These are phyloP conservation scores for Craniophora ligustri DNA, from an alignment of 2,888 invertebrate genomes.

Conservation along the genomic window DNA sequence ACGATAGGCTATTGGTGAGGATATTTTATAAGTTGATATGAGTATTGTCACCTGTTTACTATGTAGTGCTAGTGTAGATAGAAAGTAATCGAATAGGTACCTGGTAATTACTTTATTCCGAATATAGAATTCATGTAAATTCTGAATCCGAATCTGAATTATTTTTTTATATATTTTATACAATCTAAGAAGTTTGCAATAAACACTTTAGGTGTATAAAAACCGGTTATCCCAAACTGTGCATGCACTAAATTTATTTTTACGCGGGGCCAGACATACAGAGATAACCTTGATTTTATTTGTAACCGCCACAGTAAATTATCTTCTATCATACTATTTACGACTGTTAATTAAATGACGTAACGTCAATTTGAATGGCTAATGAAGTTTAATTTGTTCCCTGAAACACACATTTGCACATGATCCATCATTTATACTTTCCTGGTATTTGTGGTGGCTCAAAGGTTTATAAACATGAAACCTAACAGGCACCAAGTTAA, in stretches of 20 bases:
- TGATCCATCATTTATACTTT: not conserved
- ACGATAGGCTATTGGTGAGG: no score
- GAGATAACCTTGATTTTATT: constrained; percentile 66
- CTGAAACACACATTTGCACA: constrained; percentile 4
- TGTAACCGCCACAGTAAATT: constrained; percentile 43
- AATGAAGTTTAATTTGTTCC: constrained; percentile 27
- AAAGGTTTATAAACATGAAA: not conserved
- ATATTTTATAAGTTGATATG: no score
- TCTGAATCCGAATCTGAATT: no score
- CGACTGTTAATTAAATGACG: constrained; percentile 46
- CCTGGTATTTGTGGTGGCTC: not conserved
- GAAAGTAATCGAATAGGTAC: no score
- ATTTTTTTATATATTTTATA: not conserved
- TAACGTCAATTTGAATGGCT: constrained; percentile 35
- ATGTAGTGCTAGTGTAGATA: no score
- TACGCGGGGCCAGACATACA: constrained; percentile 50
- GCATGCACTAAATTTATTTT: constrained; percentile 63
- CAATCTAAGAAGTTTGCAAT: not conserved
- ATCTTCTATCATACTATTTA: constrained; percentile 49
- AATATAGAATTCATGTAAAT: no score
- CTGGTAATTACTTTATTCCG: no score
- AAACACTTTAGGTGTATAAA: constrained; percentile 31
- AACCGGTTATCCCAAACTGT: constrained; percentile 63
- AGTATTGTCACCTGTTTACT: no score
- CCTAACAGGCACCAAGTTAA: not conserved